phyloP scores from a whole-genome alignment of 2,888 invertebrate species.

The Noctua comes region DNA sequence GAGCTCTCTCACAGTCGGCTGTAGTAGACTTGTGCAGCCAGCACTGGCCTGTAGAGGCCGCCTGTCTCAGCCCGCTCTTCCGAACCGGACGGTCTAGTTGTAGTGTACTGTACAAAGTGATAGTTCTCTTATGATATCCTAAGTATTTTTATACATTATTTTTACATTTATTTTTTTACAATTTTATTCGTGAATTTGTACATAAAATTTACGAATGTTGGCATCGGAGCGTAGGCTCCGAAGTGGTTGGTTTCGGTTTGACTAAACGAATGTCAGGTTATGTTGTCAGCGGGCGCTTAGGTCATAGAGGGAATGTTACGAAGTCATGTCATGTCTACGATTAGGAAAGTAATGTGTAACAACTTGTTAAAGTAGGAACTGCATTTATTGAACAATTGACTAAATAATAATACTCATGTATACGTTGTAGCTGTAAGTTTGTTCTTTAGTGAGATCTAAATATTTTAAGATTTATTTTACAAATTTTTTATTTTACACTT shows the following conservation, averaged over 20 bases:
- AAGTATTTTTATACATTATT: constrained; percentile 90
- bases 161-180: constrained; percentile 88
- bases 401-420: constrained; percentile 89
- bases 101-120: constrained; percentile 90
- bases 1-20: constrained; percentile 21
- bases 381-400: constrained; percentile 88
- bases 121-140: constrained; percentile 89
- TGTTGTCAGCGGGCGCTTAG: constrained; percentile 77
- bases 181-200: constrained; percentile 87
- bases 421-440: constrained; percentile 87
- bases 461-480: constrained; percentile 76
- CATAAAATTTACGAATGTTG: constrained; percentile 82
- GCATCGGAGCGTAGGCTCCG: constrained; percentile 72
- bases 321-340: constrained; percentile 87
- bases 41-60: constrained; percentile 22
- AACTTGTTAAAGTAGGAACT: constrained; percentile 85
- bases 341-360: constrained; percentile 80
- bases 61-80: constrained; percentile 81
- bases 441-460: constrained; percentile 87
- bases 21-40: constrained; percentile 3
- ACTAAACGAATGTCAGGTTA: constrained; percentile 75
- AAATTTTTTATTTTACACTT: constrained; percentile 72
- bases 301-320: constrained; percentile 72
- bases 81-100: constrained; percentile 82
- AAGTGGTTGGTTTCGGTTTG: constrained; percentile 82